Conservation (phyloP, 2,797 vertebrate species). For the Gouania willdenowi region DNA sequence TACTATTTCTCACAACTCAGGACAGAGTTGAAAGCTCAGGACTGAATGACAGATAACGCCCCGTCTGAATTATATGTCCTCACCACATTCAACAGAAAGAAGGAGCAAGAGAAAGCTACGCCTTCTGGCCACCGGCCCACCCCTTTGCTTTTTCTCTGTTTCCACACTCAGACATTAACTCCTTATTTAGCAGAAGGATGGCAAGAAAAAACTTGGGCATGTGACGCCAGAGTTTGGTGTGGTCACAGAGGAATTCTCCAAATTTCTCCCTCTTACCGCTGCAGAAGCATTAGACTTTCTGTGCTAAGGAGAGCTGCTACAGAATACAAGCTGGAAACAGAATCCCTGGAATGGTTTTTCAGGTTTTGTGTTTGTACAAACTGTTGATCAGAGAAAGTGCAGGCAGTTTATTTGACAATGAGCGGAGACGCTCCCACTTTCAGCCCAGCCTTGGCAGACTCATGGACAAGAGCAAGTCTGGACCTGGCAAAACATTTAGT, state of each 20-base stretch:
- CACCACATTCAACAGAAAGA: constrained; percentile 43
- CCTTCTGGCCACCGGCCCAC: constrained; percentile 38
- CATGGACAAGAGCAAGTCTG: constrained; percentile 4
- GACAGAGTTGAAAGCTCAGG: constrained; percentile 15
- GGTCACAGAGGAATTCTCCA: constrained; percentile 69
- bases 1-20: constrained; percentile 30
- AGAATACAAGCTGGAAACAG: too few species aligned
- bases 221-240: constrained; percentile 59
- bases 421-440: constrained; percentile 10
- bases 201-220: constrained; percentile 50
- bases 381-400: background rate
- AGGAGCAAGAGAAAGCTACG: constrained; percentile 27
- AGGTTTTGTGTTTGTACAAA: constrained; percentile 27
- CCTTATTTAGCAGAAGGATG: constrained; percentile 71
- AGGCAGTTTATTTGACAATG: background rate
- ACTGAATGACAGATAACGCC: constrained; percentile 37
- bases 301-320: too few species aligned
- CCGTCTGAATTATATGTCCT: constrained; percentile 51
- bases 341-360: too few species aligned
- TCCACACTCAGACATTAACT: constrained; percentile 50
- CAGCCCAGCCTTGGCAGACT: constrained; percentile 11
- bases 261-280: constrained; percentile 59
- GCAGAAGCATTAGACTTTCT: constrained; percentile 27
- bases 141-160: constrained; percentile 36
- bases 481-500: constrained; percentile 9